Base-by-base conservation (phyloP, 2,113 vertebrate species). In the Cottus gobio region DNA sequence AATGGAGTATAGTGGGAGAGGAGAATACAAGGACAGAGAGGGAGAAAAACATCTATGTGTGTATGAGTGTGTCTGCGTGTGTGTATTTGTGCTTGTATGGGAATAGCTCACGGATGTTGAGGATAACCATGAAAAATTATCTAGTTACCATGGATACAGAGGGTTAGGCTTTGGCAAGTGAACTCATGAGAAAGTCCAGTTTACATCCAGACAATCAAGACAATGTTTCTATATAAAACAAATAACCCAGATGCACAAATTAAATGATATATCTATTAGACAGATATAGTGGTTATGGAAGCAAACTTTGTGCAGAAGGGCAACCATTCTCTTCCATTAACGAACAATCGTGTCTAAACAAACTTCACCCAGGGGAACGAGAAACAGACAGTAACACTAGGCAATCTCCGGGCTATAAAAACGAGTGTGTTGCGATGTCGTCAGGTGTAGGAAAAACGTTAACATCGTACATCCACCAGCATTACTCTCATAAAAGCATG, bases 141-240 rank as follows among this genome's bases (percentile, higher is more conserved):
- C 42, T 67, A 82, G 91, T 91, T 91, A 66, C 91, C 89, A 91
- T 93, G 90, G 91, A 86, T 81, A 93, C 91, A 36, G 73, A 83
- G 79, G 75, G 83, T 84, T 87, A 61, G 60, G 34, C 46, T 69
- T 79, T 75, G 67, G 69, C 31, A 75, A 56, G 72, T 34, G 28
- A 75, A 85, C 78, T 85, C 69, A 52, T 34, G n/a, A 65, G 37
- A 54, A 34, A 75, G 74, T 81, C 82, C 76, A 58, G 61, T 62
- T 78, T 60, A 31, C 18, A 58, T 31, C 20, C 67, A 57, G 28
- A 78, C 30, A 54, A 77, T 68, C 30, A 70, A 36, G 36, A 48
- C 67, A 64, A 48, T 64, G 71, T 36, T 66, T 15, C 60, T 44
- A 37, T 61, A 50, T 48, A 46, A 7, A 31, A 66, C n/a, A 80